Evolutionary conservation across 2,888 invertebrate species (phyloP).

Genomic region (Eupithecia insigniata): DNA sequence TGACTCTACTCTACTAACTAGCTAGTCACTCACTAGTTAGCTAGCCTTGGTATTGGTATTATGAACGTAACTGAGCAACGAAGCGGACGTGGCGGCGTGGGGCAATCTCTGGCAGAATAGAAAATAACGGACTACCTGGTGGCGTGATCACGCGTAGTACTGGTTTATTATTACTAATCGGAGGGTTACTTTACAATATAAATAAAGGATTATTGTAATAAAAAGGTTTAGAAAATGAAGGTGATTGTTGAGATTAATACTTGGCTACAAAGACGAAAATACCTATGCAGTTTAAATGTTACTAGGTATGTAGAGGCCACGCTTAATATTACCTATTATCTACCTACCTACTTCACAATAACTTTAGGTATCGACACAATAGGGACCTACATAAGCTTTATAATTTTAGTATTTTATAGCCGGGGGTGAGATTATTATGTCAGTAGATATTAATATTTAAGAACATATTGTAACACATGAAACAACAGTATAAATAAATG

Average conservation of each 20-base stretch:
- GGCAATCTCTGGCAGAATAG: background rate
- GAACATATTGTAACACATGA: no score
- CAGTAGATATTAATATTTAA: no score
- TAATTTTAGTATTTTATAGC: no score
- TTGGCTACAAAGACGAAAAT: background rate
- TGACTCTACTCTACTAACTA: background rate
- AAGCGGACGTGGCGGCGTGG: slow-evolving; percentile 20
- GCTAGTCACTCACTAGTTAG: no score
- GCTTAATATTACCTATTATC: no score
- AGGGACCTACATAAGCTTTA: background rate
- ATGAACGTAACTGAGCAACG: background rate
- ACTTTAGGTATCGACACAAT: background rate
- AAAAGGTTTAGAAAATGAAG: background rate
- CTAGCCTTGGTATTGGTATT: slow-evolving; percentile 9
- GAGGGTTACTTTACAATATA: background rate
- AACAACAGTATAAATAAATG: no score
- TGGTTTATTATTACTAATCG: background rate
- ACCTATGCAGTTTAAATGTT: background rate
- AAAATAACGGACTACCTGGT: background rate
- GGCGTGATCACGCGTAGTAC: background rate
- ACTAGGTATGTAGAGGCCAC: background rate
- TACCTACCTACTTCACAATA: background rate
- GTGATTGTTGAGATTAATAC: background rate
- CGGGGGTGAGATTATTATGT: no score
- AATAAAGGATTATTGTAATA: background rate